Base-by-base conservation (phyloP, 2,888 invertebrate species). In the Unio delphinus region DNA sequence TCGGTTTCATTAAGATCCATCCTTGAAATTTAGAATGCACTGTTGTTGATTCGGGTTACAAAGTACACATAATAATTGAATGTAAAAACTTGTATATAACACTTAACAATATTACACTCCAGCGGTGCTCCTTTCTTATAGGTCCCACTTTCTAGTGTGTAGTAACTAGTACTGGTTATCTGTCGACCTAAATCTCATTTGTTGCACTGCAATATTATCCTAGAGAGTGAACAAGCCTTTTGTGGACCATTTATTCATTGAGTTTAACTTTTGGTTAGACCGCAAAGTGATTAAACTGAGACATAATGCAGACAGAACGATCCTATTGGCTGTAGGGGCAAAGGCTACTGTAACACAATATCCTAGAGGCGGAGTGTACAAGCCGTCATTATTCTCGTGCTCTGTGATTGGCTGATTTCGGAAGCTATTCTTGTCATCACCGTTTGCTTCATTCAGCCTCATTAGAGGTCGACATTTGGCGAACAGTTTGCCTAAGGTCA, bases 371-470 rank as follows among this genome's bases (percentile, higher is more conserved):
- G 58, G 64, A 59, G 34, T 64, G 77, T 74, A 72, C 73, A 73
- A 62, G 68, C 59, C 18, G 54, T 17, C 18, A 30, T 34, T 73
- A 72, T 71, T 72, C 65, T 61, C 77, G 73, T 73, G 75, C 75
- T 68, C 58, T 15, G 61, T 64, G 57, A 70, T 67, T 58, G 45
- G 65, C 64, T 72, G 66, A 30, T 18, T 17, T 23, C 8, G n/a
- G 8, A 64, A 63, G 54, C 45, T 45, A 45, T 45, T 45, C 45
- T 45, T 45, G 45, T 45, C 45, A 45, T 45, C 45, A 45, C 45
- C 11, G 60, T 55, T 17, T 64, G 34, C 45, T 63, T 34, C 57
- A 28, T 70, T 70, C 45, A 66, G 62, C 20, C 63, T 67, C 60
- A 67, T 71, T 74, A 71, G 67, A 55, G 34, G 67, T 55, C 55